These are phyloP conservation scores for Seriola aureovittata DNA, from an alignment of 2,113 vertebrate genomes.

Conservation along the genomic window DNA sequence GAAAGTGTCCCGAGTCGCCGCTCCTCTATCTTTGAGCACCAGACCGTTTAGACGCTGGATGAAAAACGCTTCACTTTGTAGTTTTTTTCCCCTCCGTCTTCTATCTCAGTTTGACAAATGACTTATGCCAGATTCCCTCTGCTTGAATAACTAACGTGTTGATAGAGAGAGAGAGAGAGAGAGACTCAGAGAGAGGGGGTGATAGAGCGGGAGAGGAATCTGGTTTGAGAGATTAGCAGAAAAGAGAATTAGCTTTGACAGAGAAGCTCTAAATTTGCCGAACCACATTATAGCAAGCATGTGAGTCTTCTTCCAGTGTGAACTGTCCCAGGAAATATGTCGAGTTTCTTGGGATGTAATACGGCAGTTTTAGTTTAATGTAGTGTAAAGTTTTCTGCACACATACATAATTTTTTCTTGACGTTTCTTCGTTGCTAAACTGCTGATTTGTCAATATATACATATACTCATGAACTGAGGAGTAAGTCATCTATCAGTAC, in stretches of 20 bases:
- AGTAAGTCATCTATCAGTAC: neutral
- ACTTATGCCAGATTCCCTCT: slow-evolving; percentile 60
- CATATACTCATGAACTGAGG: neutral
- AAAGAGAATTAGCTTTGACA: slow-evolving; percentile 61
- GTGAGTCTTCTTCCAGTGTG: neutral
- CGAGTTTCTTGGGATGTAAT: neutral
- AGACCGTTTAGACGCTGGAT: slow-evolving; percentile 11
- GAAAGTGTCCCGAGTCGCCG: neutral
- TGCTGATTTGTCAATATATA: neutral
- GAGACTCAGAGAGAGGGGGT: neutral
- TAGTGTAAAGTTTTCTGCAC: neutral
- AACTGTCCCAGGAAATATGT: neutral
- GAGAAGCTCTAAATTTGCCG: slow-evolving; percentile 32
- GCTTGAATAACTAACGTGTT: slow-evolving; percentile 51
- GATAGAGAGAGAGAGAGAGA: slow-evolving; percentile 26
- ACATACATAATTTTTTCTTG: neutral
- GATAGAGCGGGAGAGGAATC: slow-evolving; percentile 36
- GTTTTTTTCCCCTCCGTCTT: neutral
- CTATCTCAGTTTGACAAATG: slow-evolving; percentile 62
- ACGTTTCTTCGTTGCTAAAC: neutral
- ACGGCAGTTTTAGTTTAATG: neutral
- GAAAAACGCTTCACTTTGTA: slow-evolving; percentile 41
- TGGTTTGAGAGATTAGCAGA: slow-evolving; percentile 57
- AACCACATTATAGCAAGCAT: slow-evolving; percentile 10
- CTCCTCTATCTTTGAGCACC: neutral